phyloP scores from a whole-genome alignment of 2,888 invertebrate genomes.

The Lissocephala sabroskyi region DNA sequence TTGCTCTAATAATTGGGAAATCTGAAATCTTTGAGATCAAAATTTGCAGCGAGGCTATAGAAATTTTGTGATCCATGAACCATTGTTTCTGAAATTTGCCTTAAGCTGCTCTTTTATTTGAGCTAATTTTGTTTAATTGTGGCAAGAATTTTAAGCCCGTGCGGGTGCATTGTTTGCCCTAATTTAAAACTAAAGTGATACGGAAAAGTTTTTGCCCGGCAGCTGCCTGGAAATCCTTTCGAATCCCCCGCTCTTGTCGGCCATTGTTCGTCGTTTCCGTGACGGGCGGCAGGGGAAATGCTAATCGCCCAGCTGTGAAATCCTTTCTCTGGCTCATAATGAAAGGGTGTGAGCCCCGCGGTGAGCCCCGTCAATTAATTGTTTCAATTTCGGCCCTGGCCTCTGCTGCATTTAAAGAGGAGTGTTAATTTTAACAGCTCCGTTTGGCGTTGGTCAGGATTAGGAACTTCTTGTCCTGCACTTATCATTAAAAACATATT shows the following conservation, averaged over 20 bases:
- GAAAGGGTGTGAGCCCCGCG: slow-evolving; percentile 45
- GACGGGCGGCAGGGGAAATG: no score
- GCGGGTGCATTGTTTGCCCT: slow-evolving; percentile 54
- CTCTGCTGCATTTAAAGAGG: slow-evolving; percentile 1
- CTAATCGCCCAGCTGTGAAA: slow-evolving; percentile 14
- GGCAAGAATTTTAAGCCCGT: slow-evolving; percentile 37
- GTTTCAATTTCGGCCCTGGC: slow-evolving; percentile 34
- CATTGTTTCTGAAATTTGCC: slow-evolving; percentile 43
- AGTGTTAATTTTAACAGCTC: slow-evolving; percentile 43
- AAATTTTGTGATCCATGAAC: background rate
- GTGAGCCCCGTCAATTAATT: slow-evolving; percentile 62
- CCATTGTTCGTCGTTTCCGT: no score
- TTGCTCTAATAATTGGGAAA: slow-evolving; percentile 50
- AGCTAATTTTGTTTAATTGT: slow-evolving; percentile 66
- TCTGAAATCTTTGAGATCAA: background rate
- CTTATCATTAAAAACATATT: slow-evolving; percentile 3
- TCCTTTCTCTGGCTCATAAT: slow-evolving; percentile 18
- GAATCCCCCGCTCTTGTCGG: background rate
- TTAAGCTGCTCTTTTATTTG: slow-evolving; percentile 59
- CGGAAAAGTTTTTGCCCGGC: slow-evolving; percentile 15
- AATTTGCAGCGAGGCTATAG: no score
- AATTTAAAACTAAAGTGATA: slow-evolving; percentile 41
- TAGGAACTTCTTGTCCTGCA: background rate
- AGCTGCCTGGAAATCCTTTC: slow-evolving; percentile 3
- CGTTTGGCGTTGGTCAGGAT: background rate